phyloP scores from a whole-genome alignment of 2,888 invertebrate species.

The Heliconius aoede region DNA sequence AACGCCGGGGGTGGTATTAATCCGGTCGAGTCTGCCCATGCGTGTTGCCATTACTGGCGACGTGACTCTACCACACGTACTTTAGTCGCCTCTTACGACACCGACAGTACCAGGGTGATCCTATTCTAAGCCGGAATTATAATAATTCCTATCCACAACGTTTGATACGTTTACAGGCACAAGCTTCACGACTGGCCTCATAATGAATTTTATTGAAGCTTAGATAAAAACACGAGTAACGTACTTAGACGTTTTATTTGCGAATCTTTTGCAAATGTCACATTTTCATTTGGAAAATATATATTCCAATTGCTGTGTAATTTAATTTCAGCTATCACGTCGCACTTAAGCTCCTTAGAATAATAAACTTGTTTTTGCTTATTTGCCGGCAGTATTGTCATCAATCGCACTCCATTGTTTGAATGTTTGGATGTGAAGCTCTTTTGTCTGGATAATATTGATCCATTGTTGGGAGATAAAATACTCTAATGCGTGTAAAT shows the following conservation, averaged over 20 bases:
- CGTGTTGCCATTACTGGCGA: no score
- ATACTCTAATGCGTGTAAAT: slow-evolving; percentile 56
- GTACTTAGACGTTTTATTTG: not conserved
- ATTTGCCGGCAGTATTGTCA: slow-evolving; percentile 40
- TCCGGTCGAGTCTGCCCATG: no score
- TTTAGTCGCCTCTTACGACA: no score
- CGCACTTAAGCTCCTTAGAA: slow-evolving; percentile 31
- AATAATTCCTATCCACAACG: no score
- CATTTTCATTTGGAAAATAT: not conserved
- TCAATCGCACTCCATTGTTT: slow-evolving; percentile 43
- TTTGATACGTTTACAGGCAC: no score
- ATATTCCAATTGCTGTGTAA: slow-evolving; percentile 8
- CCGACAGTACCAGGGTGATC: no score
- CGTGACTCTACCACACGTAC: no score
- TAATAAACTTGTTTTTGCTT: slow-evolving; percentile 36
- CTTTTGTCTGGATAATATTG: slow-evolving; percentile 53
- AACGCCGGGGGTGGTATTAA: no score
- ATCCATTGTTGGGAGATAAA: slow-evolving; percentile 55
- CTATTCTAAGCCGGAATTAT: no score
- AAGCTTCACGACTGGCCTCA: no score
- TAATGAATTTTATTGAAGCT: no score
- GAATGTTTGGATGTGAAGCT: slow-evolving; percentile 41
- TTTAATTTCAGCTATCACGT: slow-evolving; percentile 1
- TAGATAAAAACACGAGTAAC: not conserved
- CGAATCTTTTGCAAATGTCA: not conserved